Evolutionary conservation across 2,113 vertebrate genomes (phyloP), one percentile per base, ranked within the genome.

Genomic region (Nibea albiflora): DNA sequence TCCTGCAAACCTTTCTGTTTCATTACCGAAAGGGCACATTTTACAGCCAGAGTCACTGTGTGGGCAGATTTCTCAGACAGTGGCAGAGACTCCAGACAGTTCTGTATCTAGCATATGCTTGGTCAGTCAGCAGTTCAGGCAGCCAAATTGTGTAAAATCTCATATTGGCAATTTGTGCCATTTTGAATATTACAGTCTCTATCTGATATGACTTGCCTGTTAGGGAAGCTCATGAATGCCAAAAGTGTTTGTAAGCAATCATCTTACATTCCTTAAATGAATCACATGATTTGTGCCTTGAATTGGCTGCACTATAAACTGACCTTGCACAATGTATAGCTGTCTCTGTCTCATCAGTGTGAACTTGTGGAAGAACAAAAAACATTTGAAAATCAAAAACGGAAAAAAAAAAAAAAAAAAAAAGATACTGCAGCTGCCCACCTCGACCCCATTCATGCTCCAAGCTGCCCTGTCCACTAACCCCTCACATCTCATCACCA

Each of bases 371-470:
- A 24, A 15, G 16, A 53, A 28, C 0, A 74, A 65, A 44, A 68
- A 63, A 78, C 39, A 60, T 52, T 35, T 78, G 62, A 31, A 73
- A 79, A 78, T 53, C 2, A 54, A 68, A 61, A 71, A 0, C 24
- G 24, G n/a, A n/a, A n/a, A n/a, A n/a, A n/a, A n/a, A 0, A 20
- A 49, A 57, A 17, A 47, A 58, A 64, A 35, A 35, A 74, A 69
- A 56, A 63, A 64, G 35, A 16, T 52, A 35, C 14, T 71, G 2
- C 79, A 80, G 69, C 76, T 81, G 57, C 46, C 28, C 70, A 74
- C 42, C 52, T 26, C 76, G 77, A 84, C 83, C 83, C 69, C 26
- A 19, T 11, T 84, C 73, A 76, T 76, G 47, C 50, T 83, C 66
- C 50, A 49, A 75, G 56, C 53, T 12, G n/a, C 69, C 52, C 62